Evolutionary conservation across 1,140 invertebrate genomes (phyloP).

Genomic region (Chelonus insularis): DNA sequence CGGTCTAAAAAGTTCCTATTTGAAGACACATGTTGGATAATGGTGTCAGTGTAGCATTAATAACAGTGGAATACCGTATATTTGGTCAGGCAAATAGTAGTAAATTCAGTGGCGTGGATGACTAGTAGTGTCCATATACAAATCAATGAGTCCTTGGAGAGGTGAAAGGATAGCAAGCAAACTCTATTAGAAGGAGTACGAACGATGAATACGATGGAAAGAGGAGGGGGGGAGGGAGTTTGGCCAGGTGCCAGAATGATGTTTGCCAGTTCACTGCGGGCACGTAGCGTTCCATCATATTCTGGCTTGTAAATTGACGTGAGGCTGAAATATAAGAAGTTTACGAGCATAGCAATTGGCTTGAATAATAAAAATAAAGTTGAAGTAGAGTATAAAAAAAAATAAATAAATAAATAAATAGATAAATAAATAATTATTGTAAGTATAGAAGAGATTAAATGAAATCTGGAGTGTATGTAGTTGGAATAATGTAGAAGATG

Average conservation of each 20-base stretch:
- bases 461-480: no score
- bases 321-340: constrained; percentile 18
- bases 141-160: constrained; percentile 24
- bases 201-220: not conserved
- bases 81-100: constrained; percentile 30
- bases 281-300: constrained; percentile 30
- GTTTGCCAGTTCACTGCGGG: constrained; percentile 34
- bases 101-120: constrained; percentile 35
- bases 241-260: constrained; percentile 41
- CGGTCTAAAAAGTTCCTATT: not conserved
- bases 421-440: not conserved
- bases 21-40: not conserved
- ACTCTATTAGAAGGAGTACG: not conserved
- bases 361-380: not conserved
- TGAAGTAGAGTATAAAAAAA: not conserved
- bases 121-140: constrained; percentile 36
- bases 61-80: constrained; percentile 11
- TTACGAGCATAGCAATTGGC: constrained; percentile 13
- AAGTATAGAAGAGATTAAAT: no score
- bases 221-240: constrained; percentile 7
- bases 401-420: not conserved
- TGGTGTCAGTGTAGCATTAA: not conserved
- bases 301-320: constrained; percentile 21
- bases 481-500: no score
- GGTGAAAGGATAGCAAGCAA: constrained; percentile 6